Base-by-base conservation (phyloP, 53 echinoderm and acorn worm genomes). In the Apostichopus leukothele region DNA sequence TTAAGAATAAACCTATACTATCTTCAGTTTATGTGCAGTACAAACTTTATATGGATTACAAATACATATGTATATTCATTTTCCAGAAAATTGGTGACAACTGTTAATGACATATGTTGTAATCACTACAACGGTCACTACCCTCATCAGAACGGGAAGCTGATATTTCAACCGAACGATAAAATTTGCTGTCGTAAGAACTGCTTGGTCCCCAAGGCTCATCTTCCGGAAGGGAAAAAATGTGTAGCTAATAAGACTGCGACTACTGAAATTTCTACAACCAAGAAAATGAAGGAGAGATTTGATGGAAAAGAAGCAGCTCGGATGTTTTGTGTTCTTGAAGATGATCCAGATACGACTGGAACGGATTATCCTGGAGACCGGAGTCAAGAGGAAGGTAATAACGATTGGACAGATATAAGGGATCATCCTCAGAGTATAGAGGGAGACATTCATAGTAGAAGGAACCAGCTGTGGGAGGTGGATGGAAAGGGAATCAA, bases 121-220 rank as follows among this genome's bases (percentile, higher is more conserved):
- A 39, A 88, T 0, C 22, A 50, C 60, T 91, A 91, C 52, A 80
- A 88, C 16, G 18, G 26, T 1, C 91, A 91, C 83, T 39, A 10
- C 12, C 54, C 91, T 27, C 79, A 50, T 53, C 51, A 50, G 12
- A 27, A 67, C 4, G 67, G 77, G 14, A 55, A 88, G 66, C 79
- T 16, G 4, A 39, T 39, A 13, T 61, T n/a, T 23, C n/a, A n/a
- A 19, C 54, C 51, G 0, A 52, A 22, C 14, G 91, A 91, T 75
- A 91, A 91, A 85, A 88, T 91, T 53, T 91, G 91, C 51, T 67
- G 88, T 13, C 79, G 74, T 79, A 91, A 88, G 59, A 91, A 91
- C 60, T 50, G 60, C 39, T 39, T 39, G 39, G 39, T 39, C 39
- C 39, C 39, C 39, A 39, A 39, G 39, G 2, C 39, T 39, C 39